phyloP scores from a whole-genome alignment of 2,888 invertebrate genomes.

The Lasioglossum vierecki region DNA sequence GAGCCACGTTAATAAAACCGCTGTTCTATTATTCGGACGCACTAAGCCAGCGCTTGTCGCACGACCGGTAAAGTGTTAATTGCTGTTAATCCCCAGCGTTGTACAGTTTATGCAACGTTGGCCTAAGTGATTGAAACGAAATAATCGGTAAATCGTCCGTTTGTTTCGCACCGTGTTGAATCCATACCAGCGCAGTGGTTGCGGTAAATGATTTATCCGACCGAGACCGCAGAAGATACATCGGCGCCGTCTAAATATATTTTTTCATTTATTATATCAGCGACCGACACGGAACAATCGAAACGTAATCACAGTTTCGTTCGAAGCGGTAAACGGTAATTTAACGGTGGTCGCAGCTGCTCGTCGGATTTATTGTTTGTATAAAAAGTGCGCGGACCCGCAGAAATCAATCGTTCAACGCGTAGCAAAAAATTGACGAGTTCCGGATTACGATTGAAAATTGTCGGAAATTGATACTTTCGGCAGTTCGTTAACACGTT shows the following conservation, averaged over 20 bases:
- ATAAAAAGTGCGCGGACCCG: background rate
- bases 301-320: background rate
- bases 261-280: constrained; percentile 6
- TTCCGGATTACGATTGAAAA: background rate
- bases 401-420: background rate
- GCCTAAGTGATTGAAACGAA: background rate
- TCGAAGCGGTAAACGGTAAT: background rate
- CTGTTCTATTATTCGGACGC: background rate
- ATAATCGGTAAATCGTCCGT: background rate
- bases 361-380: background rate
- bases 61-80: background rate
- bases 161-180: background rate
- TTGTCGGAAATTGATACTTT: background rate
- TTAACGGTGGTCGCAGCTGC: background rate
- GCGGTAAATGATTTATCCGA: background rate
- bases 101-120: background rate
- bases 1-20: background rate
- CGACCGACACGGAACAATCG: background rate
- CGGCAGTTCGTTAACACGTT: background rate
- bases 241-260: background rate
- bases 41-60: background rate
- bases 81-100: background rate
- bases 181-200: background rate
- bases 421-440: background rate
- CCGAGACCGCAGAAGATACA: background rate